Base-by-base conservation (phyloP, 2,797 vertebrate species). In the Synanceia verrucosa region DNA sequence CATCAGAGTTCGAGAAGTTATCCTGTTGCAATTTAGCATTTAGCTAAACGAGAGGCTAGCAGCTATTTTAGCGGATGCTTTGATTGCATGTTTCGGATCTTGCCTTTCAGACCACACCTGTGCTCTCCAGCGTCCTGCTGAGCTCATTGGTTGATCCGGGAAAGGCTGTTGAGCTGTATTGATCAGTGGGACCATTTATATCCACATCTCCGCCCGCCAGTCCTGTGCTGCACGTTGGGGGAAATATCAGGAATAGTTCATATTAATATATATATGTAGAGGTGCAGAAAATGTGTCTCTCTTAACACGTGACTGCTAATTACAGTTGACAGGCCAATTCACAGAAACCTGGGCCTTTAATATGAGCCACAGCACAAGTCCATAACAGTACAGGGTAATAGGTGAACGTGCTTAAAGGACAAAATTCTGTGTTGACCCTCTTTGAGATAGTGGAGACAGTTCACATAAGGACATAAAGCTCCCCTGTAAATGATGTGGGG, bases 381-480 rank as follows among this genome's bases (percentile, higher is more conserved):
- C 55, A 11, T 76, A 71, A 59, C 26, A 41, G 66, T 37, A 18
- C 55, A 70, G 69, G 47, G n/a, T 73, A 81, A 81, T 62, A 60
- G 39, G 57, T 70, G 58, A 86, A 76, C 60, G 24, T 57, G 50
- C 47, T 66, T 62, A 19, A 77, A 73, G 39, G 66, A 70, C 59
- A 64, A 62, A 79, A 68, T 48, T 19, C 57, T 65, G 52, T 51
- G 46, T 13, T 56, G 63, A 28, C 33, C 18, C 41, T 61, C 41
- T 61, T 36, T 66, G 59, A 31, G 65, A 69, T 68, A 62, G 65
- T 67, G 65, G 47, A 72, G 67, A 71, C 60, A 46, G 88, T 84
- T 89, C 81, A 85, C 47, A 36, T 48, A 8, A 86, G 86, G 88
- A 88, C 83, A 82, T 68, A 70, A 66, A 69, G 59, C 64, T 68